Base-by-base conservation (phyloP, 2,888 invertebrate species). In the Brassicogethes aeneus region DNA sequence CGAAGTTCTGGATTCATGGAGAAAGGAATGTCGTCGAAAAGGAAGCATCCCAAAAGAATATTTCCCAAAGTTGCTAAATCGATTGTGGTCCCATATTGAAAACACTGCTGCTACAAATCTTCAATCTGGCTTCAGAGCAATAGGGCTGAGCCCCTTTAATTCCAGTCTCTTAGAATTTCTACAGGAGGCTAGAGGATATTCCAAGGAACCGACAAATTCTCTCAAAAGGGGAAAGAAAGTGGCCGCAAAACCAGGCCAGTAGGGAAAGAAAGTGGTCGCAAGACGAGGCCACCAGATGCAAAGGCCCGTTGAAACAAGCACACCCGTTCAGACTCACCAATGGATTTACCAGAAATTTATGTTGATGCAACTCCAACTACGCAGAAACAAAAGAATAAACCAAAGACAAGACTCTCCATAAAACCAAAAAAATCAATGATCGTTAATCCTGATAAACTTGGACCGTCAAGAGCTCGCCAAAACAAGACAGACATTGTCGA, bases 101-200 rank as follows among this genome's bases (percentile, higher is more conserved):
- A 15, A 34, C 17, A 49, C 31, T 17, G 42, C 40, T 5, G 12
- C 37, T 33, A 15, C 37, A 34, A 50, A 50, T 34, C 35, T 44
- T 12, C 33, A 36, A 30, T 49, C 49, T 37, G 50, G 48, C n/a
- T 48, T 45, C 45, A 37, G 42, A 35, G 34, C 43, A 13, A 46
- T 41, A 23, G 43, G 43, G 17, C 37, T 46, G 16, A 34, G 34
- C 40, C 44, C 44, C n/a, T n/a, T n/a, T n/a, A n/a, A 39, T 34
- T 10, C 39, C 33, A 36, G 36, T 36, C 23, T 36, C 17, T 16
- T 36, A 36, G 36, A 36, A 16, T 39, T 33, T 33, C 39, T 39
- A n/a, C n/a, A 40, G 16, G 40, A 40, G 35, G 36, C 35, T 36
- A 17, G 40, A 17, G 40, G 40, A 40, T 40, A 37, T 35, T 40